Evolutionary conservation across 1,140 invertebrate species (phyloP).

Genomic region (Trachymyrmex cornetzi): DNA sequence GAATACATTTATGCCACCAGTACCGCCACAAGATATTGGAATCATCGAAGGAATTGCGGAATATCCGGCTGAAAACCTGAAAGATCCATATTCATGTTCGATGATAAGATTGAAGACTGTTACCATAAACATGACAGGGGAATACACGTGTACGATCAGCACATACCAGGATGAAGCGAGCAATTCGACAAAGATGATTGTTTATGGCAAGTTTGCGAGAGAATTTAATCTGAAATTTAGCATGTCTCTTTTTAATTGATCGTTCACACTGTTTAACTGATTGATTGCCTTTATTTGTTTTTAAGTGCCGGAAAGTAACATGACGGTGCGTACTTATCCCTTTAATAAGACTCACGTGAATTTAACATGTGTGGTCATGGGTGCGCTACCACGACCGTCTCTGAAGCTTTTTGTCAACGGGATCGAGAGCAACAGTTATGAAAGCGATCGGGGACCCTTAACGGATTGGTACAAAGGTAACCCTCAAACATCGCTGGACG

Average conservation of each 20-base stretch:
- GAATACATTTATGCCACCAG: slow-evolving; percentile 36
- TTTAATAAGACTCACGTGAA: slow-evolving; percentile 76
- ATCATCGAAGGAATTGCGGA: slow-evolving; percentile 89
- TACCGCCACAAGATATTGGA: slow-evolving; percentile 88
- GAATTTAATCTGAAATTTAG: neutral
- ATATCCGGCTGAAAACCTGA: slow-evolving; percentile 88
- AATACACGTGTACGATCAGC: slow-evolving; percentile 91
- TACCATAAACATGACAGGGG: slow-evolving; percentile 90
- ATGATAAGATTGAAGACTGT: slow-evolving; percentile 90
- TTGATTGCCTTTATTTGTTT: neutral
- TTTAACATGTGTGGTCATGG: slow-evolving; percentile 74
- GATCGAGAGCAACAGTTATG: slow-evolving; percentile 38
- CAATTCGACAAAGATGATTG: slow-evolving; percentile 89
- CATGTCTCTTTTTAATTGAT: neutral
- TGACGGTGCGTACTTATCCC: slow-evolving; percentile 64
- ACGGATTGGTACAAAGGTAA: slow-evolving; percentile 33
- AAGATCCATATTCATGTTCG: slow-evolving; percentile 88
- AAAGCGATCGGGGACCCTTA: neutral
- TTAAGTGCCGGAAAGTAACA: slow-evolving; percentile 75
- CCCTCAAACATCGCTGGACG: neutral
- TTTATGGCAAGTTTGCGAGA: slow-evolving; percentile 88
- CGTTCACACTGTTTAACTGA: neutral
- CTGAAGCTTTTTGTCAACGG: slow-evolving; percentile 73
- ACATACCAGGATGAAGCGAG: slow-evolving; percentile 90
- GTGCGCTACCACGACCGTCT: slow-evolving; percentile 74